Evolutionary conservation across 2,113 vertebrate genomes (phyloP), one percentile per base, ranked within the genome.

Genomic region (Phocoena phocoena): DNA sequence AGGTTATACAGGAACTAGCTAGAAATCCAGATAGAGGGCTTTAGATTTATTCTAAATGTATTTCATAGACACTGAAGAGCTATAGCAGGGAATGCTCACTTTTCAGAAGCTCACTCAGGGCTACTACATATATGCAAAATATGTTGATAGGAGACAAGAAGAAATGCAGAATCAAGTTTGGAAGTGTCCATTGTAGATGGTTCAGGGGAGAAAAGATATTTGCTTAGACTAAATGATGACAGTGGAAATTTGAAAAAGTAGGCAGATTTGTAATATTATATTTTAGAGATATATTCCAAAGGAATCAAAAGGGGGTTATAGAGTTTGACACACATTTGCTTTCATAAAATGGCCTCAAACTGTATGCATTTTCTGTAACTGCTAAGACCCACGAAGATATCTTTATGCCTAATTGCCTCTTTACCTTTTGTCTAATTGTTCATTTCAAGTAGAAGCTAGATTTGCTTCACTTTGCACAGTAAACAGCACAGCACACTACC

Each of bases 401-500:
- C 21, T 85, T 88, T 41, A 76, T 70, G 25, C 25, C 20, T 79
- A 60, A 50, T 81, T 9, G 14, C 18, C 3, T 53, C 36, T 87
- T 94, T 71, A 81, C 70, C 21, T 84, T 90, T 90, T 83, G 31
- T 65, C 44, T 88, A 94, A 82, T 47, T 83, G 23, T 47, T 92
- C 68, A 68, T 90, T 97, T 73, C 25, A 62, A 31, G 9, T 71
- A 95, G 33, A 90, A 84, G 28, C 33, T 86, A 70, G 7, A 47
- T 95, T 84, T 90, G 5, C 36, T 88, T 93, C 77, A 71, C 65
- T 95, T 73, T 92, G 33, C 9, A 44, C 36, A 91, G 63, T 8
- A 92, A 71, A 36, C 23, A 60, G 58, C 25, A 73, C 25, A 92
- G 33, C 38, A 86, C 60, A 63, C 63, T 58, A 70, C 21, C 36